These are phyloP conservation scores for Oreotrochilus melanogaster DNA, from an alignment of 2,113 vertebrate genomes.

Conservation along the genomic window DNA sequence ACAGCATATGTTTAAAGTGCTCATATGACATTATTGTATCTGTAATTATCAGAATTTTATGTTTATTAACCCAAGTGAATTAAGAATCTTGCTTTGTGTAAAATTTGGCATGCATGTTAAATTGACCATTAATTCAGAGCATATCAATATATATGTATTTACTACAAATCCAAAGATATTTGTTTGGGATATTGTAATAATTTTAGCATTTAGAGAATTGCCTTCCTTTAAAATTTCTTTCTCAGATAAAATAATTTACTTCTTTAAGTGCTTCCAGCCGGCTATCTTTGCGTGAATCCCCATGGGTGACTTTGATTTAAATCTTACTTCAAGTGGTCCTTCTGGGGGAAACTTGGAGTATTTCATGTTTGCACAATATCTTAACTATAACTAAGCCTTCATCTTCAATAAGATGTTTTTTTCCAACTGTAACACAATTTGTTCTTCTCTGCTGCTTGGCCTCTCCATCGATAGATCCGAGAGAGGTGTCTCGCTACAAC, in stretches of 20 bases:
- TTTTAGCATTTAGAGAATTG: not conserved
- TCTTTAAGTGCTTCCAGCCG: not conserved
- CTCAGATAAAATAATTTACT: not conserved
- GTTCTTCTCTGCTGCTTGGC: not conserved
- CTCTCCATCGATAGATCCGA: not conserved
- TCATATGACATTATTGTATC: slow-evolving; percentile 74
- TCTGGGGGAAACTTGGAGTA: not conserved
- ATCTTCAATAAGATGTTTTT: not conserved
- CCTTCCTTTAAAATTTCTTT: slow-evolving; percentile 3
- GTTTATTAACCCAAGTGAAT: slow-evolving; percentile 73
- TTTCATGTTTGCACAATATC: not conserved
- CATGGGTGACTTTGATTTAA: not conserved
- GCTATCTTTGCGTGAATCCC: not conserved
- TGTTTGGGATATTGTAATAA: not conserved
- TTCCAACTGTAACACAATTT: not conserved
- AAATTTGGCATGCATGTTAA: slow-evolving; percentile 58
- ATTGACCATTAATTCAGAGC: slow-evolving; percentile 61
- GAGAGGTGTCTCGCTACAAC: rapidly evolving
- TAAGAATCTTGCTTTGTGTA: slow-evolving; percentile 70
- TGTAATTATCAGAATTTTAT: slow-evolving; percentile 77
- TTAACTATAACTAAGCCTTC: not conserved
- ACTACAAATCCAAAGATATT: slow-evolving; percentile 1
- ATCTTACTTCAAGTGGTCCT: not conserved
- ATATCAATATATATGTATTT: slow-evolving; percentile 44
- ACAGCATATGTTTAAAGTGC: slow-evolving; percentile 74